phyloP scores from a whole-genome alignment of 1,140 invertebrate species.

The Sycophaga agraensis region DNA sequence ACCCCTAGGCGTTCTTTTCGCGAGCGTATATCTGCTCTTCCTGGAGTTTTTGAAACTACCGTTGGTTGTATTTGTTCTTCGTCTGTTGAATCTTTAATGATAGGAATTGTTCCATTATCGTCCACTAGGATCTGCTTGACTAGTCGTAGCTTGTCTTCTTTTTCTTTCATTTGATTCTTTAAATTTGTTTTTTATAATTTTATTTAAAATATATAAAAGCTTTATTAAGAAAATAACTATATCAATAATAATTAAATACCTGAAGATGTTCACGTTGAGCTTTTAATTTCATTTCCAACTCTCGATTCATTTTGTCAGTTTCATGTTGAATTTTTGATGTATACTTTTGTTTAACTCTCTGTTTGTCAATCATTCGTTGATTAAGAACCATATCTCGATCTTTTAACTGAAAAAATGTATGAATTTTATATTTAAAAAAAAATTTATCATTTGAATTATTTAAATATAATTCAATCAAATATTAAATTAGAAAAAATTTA shows the following conservation, averaged over 20 bases:
- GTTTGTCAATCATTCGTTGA: constrained; percentile 73
- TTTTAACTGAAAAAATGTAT: constrained; percentile 49
- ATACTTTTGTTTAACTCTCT: constrained; percentile 73
- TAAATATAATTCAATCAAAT: not conserved
- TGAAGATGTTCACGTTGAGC: constrained; percentile 68
- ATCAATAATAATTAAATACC: constrained; percentile 38
- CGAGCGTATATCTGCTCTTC: constrained; percentile 39
- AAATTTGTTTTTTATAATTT: not conserved
- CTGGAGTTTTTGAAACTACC: constrained; percentile 33
- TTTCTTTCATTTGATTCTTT: constrained; percentile 56
- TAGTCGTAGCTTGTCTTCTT: constrained; percentile 58
- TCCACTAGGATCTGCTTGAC: constrained; percentile 58
- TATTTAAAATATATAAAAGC: constrained; percentile 4
- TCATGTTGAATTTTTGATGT: constrained; percentile 70
- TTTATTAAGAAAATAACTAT: not conserved
- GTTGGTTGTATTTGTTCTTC: constrained; percentile 19
- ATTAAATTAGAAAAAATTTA: not conserved
- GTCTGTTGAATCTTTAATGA: constrained; percentile 35
- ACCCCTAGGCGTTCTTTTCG: constrained; percentile 58
- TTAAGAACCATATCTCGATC: constrained; percentile 71
- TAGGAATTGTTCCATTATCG: constrained; percentile 30
- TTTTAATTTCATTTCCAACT: constrained; percentile 67
- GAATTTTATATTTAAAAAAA: constrained; percentile 7
- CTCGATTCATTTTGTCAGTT: constrained; percentile 68
- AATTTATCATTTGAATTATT: not conserved